A percentile compares a stretch with the other conserved stretches of the same genome.
Evolutionary conservation across 2,113 vertebrate species (phyloP).

Genomic region (Camelus dromedarius): DNA sequence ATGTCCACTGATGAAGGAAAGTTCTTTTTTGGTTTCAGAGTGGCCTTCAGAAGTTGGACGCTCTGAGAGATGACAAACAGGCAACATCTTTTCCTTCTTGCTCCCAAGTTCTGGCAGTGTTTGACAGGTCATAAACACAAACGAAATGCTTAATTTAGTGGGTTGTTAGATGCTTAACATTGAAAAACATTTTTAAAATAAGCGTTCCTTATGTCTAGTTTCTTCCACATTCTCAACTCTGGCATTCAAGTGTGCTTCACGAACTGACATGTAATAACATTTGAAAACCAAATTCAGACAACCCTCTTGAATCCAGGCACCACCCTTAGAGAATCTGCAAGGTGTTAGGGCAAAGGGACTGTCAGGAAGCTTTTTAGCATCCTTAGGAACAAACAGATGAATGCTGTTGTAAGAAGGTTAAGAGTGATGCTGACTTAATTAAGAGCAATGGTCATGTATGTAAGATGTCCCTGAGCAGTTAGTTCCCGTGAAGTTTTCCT

Average conservation of each 20-base stretch:
- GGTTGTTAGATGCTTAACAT: slow-evolving; percentile 64
- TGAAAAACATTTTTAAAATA: slow-evolving; percentile 75
- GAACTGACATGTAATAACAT: neutral
- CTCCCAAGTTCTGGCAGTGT: slow-evolving; percentile 65
- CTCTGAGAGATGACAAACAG: slow-evolving; percentile 64
- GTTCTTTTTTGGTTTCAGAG: slow-evolving; percentile 66
- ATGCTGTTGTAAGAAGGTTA: neutral
- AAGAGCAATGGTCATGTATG: neutral
- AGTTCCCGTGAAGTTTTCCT: neutral
- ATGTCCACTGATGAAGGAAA: slow-evolving; percentile 51
- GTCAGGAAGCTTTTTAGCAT: neutral
- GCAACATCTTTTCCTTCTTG: slow-evolving; percentile 65
- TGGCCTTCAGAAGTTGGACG: slow-evolving; percentile 61
- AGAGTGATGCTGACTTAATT: neutral
- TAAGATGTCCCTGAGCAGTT: neutral
- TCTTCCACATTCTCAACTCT: slow-evolving; percentile 72
- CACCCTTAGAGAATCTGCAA: neutral
- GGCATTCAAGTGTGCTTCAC: slow-evolving; percentile 75
- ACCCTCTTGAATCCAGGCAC: neutral
- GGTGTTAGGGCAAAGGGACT: neutral
- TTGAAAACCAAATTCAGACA: slow-evolving; percentile 58
- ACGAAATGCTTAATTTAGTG: slow-evolving; percentile 69
- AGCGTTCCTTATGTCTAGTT: slow-evolving; percentile 76
- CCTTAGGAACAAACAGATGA: neutral
- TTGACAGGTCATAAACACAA: slow-evolving; percentile 72